Percentiles rank a stretch among this genome's conserved stretches.
Evolutionary conservation across 2,113 vertebrate genomes (phyloP).

Genomic region (Taxidea taxus): DNA sequence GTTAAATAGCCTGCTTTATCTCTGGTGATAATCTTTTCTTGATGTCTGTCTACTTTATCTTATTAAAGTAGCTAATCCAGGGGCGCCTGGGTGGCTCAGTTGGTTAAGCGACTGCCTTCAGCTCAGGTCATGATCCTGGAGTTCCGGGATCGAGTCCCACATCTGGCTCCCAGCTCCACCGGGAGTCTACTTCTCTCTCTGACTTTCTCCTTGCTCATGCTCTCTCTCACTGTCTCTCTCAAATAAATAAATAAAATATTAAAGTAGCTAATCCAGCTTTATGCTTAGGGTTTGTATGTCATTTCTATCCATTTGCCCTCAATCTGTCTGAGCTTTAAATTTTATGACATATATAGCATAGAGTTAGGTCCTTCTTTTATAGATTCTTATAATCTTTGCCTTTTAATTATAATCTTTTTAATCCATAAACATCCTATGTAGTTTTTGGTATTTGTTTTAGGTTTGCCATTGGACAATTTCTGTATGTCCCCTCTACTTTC

Average conservation of each 20-base stretch:
- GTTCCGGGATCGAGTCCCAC: too few relatives aligned
- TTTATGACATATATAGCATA: neutral
- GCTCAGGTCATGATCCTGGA: too few relatives aligned
- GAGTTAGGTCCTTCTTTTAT: neutral
- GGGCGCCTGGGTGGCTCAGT: too few relatives aligned
- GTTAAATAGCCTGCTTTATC: neutral
- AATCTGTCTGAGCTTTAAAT: neutral
- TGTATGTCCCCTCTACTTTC: neutral
- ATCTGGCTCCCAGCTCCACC: too few relatives aligned
- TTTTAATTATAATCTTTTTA: neutral
- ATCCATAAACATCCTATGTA: neutral
- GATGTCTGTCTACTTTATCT: neutral
- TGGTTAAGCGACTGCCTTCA: too few relatives aligned
- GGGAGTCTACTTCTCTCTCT: too few relatives aligned
- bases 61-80: neutral
- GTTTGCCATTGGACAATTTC: neutral
- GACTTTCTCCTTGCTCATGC: too few relatives aligned
- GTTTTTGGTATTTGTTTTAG: neutral
- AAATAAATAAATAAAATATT: too few relatives aligned
- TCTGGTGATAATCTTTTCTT: neutral
- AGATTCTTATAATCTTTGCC: neutral
- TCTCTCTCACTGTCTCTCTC: too few relatives aligned
- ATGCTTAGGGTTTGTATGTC: neutral
- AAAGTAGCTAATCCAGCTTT: neutral
- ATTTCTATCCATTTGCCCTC: neutral